These are phyloP conservation scores for Pachypanchax playfairii DNA, from an alignment of 2,113 vertebrate genomes.

Conservation along the genomic window DNA sequence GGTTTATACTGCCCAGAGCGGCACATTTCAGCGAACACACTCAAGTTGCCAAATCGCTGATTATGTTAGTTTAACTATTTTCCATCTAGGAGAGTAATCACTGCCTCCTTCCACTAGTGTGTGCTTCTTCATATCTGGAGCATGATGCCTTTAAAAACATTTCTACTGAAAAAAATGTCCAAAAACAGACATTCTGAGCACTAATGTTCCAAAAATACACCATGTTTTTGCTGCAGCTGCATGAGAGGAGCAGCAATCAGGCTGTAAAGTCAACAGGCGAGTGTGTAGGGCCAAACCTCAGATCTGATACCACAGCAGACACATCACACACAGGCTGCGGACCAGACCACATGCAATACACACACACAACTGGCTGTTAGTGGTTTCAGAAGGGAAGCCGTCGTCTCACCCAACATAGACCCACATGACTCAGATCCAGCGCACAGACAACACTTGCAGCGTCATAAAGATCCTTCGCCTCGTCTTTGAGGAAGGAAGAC, in stretches of 20 bases:
- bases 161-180: constrained; percentile 6
- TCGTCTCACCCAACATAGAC: constrained; percentile 60
- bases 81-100: constrained; percentile 26
- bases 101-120: constrained; percentile 1
- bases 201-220: constrained; percentile 62
- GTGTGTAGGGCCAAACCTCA: constrained; percentile 37
- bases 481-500: constrained; percentile 5
- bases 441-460: constrained; percentile 51
- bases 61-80: constrained; percentile 61
- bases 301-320: constrained; percentile 64
- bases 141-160: constrained; percentile 28
- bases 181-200: constrained; percentile 37
- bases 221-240: constrained; percentile 39
- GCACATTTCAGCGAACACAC: constrained; percentile 60
- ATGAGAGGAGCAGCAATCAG: constrained; percentile 39
- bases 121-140: constrained; percentile 7
- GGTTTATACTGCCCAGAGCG: constrained; percentile 62
- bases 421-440: constrained; percentile 61
- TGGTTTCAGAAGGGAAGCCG: constrained; percentile 66
- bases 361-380: constrained; percentile 73
- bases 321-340: constrained; percentile 68
- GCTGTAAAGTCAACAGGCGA: constrained; percentile 56
- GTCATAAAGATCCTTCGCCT: constrained; percentile 33
- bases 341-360: constrained; percentile 67
- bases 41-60: constrained; percentile 58